Evolutionary conservation across 1,140 invertebrate genomes (phyloP).

Genomic region (Leptoteleia sp.): DNA sequence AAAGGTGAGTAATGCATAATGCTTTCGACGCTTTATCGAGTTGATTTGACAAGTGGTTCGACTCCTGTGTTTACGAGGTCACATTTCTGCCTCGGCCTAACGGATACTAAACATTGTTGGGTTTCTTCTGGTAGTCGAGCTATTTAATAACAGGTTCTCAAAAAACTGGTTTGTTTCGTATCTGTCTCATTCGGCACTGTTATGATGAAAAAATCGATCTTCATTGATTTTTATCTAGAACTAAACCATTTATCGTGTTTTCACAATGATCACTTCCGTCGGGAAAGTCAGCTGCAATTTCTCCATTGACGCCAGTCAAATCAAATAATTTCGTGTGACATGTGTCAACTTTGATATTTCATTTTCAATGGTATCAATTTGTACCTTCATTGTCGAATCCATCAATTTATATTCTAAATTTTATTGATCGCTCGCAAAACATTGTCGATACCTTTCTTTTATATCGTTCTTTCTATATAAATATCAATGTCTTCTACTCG

Average conservation of each 20-base stretch:
- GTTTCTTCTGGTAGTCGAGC: conserved; percentile 66
- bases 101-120: conserved; percentile 68
- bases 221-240: conserved; percentile 54
- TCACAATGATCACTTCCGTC: not conserved
- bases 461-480: too few relatives aligned
- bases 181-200: conserved; percentile 63
- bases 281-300: conserved; percentile 36
- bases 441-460: too few relatives aligned
- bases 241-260: not conserved
- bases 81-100: conserved; percentile 64
- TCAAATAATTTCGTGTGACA: too few relatives aligned
- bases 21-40: conserved; percentile 65
- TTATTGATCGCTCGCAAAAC: too few relatives aligned
- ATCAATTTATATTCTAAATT: too few relatives aligned
- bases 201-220: conserved; percentile 61
- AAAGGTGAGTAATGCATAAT: conserved; percentile 65
- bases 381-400: too few relatives aligned
- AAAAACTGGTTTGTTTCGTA: conserved; percentile 69
- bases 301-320: conserved; percentile 7
- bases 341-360: too few relatives aligned
- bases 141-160: conserved; percentile 69
- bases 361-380: too few relatives aligned
- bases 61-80: conserved; percentile 67
- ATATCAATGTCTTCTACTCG: too few relatives aligned
- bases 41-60: conserved; percentile 66